Conservation (phyloP, 2,888 invertebrate genomes). For the Archips crataeganus region DNA sequence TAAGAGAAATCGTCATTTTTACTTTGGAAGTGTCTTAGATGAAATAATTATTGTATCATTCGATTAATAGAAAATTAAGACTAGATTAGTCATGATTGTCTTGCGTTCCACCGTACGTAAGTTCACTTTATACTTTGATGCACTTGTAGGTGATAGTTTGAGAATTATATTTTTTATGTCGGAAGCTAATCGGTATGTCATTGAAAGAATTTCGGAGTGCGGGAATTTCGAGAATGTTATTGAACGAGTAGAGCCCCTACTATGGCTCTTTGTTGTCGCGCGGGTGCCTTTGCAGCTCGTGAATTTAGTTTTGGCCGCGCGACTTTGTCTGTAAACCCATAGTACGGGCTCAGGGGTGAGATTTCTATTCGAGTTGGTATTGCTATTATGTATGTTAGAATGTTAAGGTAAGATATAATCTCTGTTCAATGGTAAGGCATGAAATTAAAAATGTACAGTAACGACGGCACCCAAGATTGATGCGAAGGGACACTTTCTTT, state of each 20-base stretch:
- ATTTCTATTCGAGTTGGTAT: conserved; percentile 65
- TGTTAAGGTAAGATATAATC: conserved; percentile 75
- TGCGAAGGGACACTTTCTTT: conserved; percentile 78
- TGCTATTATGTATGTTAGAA: conserved; percentile 76
- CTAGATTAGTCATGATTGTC: conserved; percentile 77
- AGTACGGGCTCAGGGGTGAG: conserved; percentile 58
- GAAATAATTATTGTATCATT: conserved; percentile 67
- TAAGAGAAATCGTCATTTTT: conserved; percentile 68
- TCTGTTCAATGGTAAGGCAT: conserved; percentile 78
- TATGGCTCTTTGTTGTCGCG: conserved; percentile 53
- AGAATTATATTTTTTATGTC: conserved; percentile 73
- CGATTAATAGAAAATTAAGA: conserved; percentile 77
- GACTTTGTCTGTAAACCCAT: conserved; percentile 44
- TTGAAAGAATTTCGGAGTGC: conserved; percentile 76
- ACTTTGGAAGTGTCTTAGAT: conserved; percentile 69
- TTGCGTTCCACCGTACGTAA: conserved; percentile 81
- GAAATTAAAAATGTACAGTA: conserved; percentile 64
- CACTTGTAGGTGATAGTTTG: conserved; percentile 77
- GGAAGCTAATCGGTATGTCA: conserved; percentile 80
- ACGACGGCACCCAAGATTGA: conserved; percentile 78
- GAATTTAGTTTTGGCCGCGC: conserved; percentile 31
- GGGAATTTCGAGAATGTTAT: conserved; percentile 64
- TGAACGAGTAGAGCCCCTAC: conserved; percentile 62
- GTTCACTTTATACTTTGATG: conserved; percentile 81
- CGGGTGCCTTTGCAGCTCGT: conserved; percentile 49